These are phyloP conservation scores for Hypocryptadius cinnamomeus DNA, from an alignment of 2,113 vertebrate species.

Conservation along the genomic window DNA sequence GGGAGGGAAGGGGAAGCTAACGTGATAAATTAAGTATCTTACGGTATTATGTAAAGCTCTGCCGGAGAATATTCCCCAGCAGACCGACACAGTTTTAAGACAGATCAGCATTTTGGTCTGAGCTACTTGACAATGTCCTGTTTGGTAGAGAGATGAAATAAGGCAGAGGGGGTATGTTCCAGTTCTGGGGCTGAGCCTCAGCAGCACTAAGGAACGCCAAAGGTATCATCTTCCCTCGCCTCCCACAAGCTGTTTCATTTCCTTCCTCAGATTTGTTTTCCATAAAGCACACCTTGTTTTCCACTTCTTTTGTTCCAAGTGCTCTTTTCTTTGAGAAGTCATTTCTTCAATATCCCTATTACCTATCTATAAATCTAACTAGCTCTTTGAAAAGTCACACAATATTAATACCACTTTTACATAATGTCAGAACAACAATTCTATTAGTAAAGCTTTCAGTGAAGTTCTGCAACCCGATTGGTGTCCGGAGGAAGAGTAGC, in stretches of 20 bases:
- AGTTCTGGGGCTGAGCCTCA: conserved; percentile 58
- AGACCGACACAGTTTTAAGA: conserved; percentile 28
- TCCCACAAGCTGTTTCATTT: conserved; percentile 53
- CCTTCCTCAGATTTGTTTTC: conserved; percentile 55
- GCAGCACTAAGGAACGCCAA: conserved; percentile 35
- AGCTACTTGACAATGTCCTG: conserved; percentile 59
- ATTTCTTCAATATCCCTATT: conserved; percentile 65
- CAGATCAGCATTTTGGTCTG: conserved; percentile 48
- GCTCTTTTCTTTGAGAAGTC: conserved; percentile 69
- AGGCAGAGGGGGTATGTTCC: conserved; percentile 60
- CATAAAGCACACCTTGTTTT: conserved; percentile 51
- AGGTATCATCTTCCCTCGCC: conserved; percentile 6
- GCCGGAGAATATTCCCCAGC: not conserved
- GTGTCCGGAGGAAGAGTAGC: conserved; percentile 21
- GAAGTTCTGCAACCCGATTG: conserved; percentile 57
- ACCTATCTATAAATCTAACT: conserved; percentile 66
- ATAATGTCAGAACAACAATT: conserved; percentile 66
- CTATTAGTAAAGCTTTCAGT: conserved; percentile 70
- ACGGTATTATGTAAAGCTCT: conserved; percentile 9
- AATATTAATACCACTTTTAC: conserved; percentile 70
- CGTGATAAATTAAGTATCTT: conserved; percentile 7
- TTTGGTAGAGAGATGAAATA: conserved; percentile 54
- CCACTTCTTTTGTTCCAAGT: conserved; percentile 67
- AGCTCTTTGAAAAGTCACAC: conserved; percentile 67
- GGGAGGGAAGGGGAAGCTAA: conserved; percentile 25